Base-by-base conservation (phyloP, 1,140 invertebrate genomes). In the Drosophila orosa region DNA sequence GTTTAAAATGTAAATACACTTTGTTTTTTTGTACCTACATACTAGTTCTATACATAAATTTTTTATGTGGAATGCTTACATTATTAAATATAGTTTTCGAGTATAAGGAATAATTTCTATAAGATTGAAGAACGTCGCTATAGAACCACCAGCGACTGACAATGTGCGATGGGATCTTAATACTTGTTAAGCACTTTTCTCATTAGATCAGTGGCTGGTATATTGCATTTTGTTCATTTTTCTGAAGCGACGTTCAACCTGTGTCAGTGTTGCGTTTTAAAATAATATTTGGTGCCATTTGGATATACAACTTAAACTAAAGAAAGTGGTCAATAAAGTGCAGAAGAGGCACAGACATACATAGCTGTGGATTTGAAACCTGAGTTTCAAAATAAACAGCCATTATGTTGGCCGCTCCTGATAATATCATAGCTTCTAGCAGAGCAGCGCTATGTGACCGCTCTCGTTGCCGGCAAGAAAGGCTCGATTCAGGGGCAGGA, bases 381-480 rank as follows among this genome's bases (percentile, higher is more conserved):
- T 5, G 0, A 12, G n/a, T 10, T 37, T 27, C 27, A 3, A 39
- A 39, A 24, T 13, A 19, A 24, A 31, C 27, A 37, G 5, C 0
- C 15, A 13, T 45, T 24, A n/a, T 9, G 0, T 9, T 33, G 48
- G 29, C 48, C 48, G 22, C 0, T 13, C 17, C 48, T 22, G 3
- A 19, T 31, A 68, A 47, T 69, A 45, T 67, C 61, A 52, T 52
- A 52, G 48, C 48, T 60, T 37, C 67, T 93, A 98, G 93, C 97
- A 98, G 29, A 98, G 92, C 40, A 98, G 93, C 79, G 94, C 95
- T 55, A 99, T 97, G 80, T 94, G 95, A 12, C 98, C 98, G 91
- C 96, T 97, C 91, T 99, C 98, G 52, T 97, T 96, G 22, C 97
- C 98, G 13, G 99, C 92, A 13, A 99, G 92, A 10, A 99, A 93